Evolutionary conservation across 2,113 vertebrate species (phyloP).

Genomic region (Loxodonta africana): DNA sequence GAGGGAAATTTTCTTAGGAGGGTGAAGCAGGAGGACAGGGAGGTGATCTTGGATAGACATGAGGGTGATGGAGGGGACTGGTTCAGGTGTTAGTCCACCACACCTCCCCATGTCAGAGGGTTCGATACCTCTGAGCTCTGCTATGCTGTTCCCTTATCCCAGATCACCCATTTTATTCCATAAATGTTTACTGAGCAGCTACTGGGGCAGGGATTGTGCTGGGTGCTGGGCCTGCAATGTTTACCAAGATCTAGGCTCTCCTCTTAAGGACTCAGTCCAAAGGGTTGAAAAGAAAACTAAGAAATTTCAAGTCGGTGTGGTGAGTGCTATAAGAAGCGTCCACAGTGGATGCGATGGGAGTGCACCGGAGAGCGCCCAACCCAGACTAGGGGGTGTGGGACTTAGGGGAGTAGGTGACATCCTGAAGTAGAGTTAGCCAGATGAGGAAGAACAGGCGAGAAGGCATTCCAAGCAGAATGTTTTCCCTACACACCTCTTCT

Average conservation of each 20-base stretch:
- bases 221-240: not conserved
- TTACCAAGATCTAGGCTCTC: not conserved
- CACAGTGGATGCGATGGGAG: not conserved
- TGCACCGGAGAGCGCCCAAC: not conserved
- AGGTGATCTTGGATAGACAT: not conserved
- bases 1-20: not conserved
- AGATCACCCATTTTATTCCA: rapidly evolving
- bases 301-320: not conserved
- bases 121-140: not conserved
- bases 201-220: not conserved
- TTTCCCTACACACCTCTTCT: not conserved
- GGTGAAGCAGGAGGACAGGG: not conserved
- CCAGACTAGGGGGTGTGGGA: not conserved
- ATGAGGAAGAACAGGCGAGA: not conserved
- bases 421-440: not conserved
- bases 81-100: too few species aligned
- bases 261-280: not conserved
- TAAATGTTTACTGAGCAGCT: not conserved
- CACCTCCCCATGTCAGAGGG: rapidly evolving
- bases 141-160: rapidly evolving
- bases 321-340: not conserved
- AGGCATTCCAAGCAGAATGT: not conserved
- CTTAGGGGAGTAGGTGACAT: not conserved
- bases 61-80: not conserved
- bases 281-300: not conserved